Percentiles rank a stretch among this genome's conserved stretches.
Conservation (phyloP, 1,140 invertebrate genomes). For the Pseudomyrmex sp. region DNA sequence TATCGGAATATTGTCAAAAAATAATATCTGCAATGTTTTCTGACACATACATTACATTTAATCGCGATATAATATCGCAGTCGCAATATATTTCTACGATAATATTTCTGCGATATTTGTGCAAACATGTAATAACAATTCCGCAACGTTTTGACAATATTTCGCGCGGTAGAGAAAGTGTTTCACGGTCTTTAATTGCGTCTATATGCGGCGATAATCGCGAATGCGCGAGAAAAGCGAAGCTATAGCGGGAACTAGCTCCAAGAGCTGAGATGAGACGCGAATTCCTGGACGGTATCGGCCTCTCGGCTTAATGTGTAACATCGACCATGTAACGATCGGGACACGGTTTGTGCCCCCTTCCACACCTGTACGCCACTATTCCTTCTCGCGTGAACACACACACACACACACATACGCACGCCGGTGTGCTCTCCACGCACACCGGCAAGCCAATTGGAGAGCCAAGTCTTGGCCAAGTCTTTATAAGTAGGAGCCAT, state of each 20-base stretch:
- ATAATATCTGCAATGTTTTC: too few relatives aligned
- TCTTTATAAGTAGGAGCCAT: slow-evolving; percentile 85
- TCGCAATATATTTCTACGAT: too few relatives aligned
- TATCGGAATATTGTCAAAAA: too few relatives aligned
- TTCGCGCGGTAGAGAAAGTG: too few relatives aligned
- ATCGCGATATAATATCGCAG: too few relatives aligned
- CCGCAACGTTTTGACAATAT: too few relatives aligned
- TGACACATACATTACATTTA: too few relatives aligned
- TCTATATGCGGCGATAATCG: not conserved
- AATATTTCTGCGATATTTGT: too few relatives aligned
- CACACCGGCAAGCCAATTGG: slow-evolving; percentile 71
- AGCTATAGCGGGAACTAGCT: not conserved
- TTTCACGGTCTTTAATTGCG: too few relatives aligned
- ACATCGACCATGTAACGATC: slow-evolving; percentile 72
- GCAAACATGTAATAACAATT: too few relatives aligned
- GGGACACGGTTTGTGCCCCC: slow-evolving; percentile 69
- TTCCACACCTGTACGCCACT: slow-evolving; percentile 68
- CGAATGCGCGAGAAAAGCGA: slow-evolving; percentile 8
- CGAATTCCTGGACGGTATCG: slow-evolving; percentile 35
- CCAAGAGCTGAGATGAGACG: not conserved
- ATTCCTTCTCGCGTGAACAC: slow-evolving; percentile 67
- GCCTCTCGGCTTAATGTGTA: slow-evolving; percentile 65
- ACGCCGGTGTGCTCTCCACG: slow-evolving; percentile 30
- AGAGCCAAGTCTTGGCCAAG: slow-evolving; percentile 77
- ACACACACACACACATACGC: slow-evolving; percentile 8